phyloP scores from a whole-genome alignment of 2,888 invertebrate species.

The Sicus ferrugineus region DNA sequence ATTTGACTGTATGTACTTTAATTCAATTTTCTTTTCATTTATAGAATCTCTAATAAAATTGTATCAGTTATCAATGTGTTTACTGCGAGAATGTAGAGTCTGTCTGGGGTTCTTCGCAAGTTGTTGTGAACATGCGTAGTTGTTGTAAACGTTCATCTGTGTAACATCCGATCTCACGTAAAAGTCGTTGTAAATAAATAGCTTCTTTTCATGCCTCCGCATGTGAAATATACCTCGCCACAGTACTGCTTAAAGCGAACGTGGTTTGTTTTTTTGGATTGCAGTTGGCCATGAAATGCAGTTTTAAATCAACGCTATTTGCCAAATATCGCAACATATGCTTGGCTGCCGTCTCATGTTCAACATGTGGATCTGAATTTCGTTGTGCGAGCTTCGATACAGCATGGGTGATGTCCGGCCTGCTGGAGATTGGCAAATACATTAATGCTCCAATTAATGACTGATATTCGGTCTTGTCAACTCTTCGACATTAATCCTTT shows the following conservation, averaged over 20 bases:
- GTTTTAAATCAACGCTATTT: conserved; percentile 3
- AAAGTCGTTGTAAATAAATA: conserved; percentile 6
- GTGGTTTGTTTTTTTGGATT: background rate
- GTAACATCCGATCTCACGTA: background rate
- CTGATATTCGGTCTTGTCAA: conserved; percentile 32
- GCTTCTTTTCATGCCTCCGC: conserved; percentile 5
- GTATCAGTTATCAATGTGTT: conserved; percentile 37
- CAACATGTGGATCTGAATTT: conserved; percentile 21
- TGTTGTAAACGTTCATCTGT: conserved; percentile 6
- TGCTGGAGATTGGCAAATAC: conserved; percentile 22
- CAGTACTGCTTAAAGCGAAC: background rate
- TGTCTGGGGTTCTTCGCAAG: conserved; percentile 33
- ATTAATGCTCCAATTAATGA: conserved; percentile 31
- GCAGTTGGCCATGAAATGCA: conserved; percentile 8
- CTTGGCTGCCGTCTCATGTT: background rate
- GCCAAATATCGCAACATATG: background rate
- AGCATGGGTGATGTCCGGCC: conserved; percentile 35
- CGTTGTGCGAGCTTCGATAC: conserved; percentile 34
- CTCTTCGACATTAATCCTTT: conserved; percentile 12
- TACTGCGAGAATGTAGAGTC: conserved; percentile 32
- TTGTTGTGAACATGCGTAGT: conserved; percentile 35
- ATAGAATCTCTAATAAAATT: conserved; percentile 31
- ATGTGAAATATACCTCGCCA: conserved; percentile 10
- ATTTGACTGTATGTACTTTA: conserved; percentile 30
- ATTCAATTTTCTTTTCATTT: conserved; percentile 23